These are phyloP conservation scores for Megamerina dolium DNA, from an alignment of 2,888 invertebrate species.

Conservation along the genomic window DNA sequence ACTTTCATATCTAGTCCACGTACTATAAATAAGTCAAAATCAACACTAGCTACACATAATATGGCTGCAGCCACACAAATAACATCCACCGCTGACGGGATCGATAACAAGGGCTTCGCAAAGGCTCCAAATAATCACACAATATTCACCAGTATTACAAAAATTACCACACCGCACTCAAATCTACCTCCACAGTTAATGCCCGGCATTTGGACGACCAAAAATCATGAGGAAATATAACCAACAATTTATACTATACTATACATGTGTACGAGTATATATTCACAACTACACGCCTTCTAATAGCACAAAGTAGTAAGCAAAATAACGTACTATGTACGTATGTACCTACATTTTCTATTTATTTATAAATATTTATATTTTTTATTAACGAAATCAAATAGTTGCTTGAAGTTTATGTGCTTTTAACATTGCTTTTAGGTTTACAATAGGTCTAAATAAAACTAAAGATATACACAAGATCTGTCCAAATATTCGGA, in stretches of 20 bases:
- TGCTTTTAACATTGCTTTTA: too few species aligned
- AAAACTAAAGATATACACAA: too few species aligned
- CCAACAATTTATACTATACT: slow-evolving; percentile 1
- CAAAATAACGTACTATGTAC: too few species aligned
- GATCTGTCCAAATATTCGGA: too few species aligned
- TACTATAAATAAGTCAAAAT: slow-evolving; percentile 35
- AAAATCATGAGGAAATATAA: slow-evolving; percentile 40
- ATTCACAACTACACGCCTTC: too few species aligned
- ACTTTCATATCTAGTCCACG: slow-evolving; percentile 45
- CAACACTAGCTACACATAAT: slow-evolving; percentile 22
- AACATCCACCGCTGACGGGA: slow-evolving; percentile 25
- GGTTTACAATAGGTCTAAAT: too few species aligned
- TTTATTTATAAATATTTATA: too few species aligned
- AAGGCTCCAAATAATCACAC: slow-evolving; percentile 57
- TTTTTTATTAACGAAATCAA: too few species aligned
- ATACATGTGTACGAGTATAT: too few species aligned
- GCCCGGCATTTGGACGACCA: slow-evolving; percentile 49
- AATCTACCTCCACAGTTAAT: slow-evolving; percentile 48
- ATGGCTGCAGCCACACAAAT: slow-evolving; percentile 21
- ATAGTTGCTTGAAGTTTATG: too few species aligned
- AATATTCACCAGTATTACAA: slow-evolving; percentile 34
- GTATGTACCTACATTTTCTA: too few species aligned
- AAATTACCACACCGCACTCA: slow-evolving; percentile 36
- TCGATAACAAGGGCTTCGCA: slow-evolving; percentile 47
- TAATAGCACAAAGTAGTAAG: too few species aligned